Conservation (phyloP, 2,888 invertebrate genomes). For the Drosophila affinis region DNA sequence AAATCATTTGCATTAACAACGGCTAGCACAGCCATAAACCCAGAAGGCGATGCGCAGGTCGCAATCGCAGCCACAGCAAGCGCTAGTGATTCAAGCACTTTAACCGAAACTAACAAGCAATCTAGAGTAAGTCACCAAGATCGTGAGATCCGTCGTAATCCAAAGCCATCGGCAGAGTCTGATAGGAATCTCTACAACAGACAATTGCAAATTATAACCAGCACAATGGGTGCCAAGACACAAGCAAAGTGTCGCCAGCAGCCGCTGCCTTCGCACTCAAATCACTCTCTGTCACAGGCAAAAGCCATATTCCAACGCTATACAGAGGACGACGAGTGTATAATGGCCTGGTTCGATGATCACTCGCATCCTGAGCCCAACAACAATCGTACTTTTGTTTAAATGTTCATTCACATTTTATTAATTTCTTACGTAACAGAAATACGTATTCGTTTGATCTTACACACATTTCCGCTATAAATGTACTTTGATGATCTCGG, state of each 20-base stretch:
- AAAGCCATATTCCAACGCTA: conserved; percentile 65
- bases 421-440: conserved; percentile 29
- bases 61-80: conserved; percentile 11
- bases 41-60: conserved; percentile 11
- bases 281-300: conserved; percentile 30
- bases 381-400: conserved; percentile 56
- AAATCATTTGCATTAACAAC: conserved; percentile 55
- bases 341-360: conserved; percentile 34
- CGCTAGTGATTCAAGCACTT: conserved; percentile 12
- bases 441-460: conserved; percentile 11
- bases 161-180: conserved; percentile 60
- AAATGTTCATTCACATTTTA: background rate
- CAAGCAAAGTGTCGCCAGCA: conserved; percentile 33
- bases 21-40: conserved; percentile 1
- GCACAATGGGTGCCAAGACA: conserved; percentile 64
- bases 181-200: conserved; percentile 71
- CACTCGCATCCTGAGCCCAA: conserved; percentile 45
- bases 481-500: background rate
- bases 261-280: background rate
- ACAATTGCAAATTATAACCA: conserved; percentile 70
- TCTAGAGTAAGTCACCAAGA: conserved; percentile 43
- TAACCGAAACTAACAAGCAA: conserved; percentile 62
- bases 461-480: background rate
- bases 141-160: conserved; percentile 47
- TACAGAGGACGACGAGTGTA: conserved; percentile 63